phyloP scores from a whole-genome alignment of 2,797 vertebrate genomes.

The Lateolabrax maculatus region DNA sequence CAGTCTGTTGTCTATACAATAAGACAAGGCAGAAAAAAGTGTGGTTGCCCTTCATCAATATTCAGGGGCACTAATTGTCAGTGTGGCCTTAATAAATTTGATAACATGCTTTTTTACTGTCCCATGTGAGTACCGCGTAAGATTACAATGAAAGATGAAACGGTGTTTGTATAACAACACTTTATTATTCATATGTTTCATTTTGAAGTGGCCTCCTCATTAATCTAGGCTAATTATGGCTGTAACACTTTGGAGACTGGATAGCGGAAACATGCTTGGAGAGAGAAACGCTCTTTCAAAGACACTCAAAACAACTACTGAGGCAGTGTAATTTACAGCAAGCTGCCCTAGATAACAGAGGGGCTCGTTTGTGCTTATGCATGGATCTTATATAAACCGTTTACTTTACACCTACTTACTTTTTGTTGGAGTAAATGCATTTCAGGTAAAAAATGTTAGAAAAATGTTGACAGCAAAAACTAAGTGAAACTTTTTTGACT shows the following conservation, averaged over 20 bases:
- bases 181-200: constrained; percentile 82
- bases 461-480: background rate
- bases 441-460: constrained; percentile 10
- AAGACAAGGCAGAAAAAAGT: constrained; percentile 23
- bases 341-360: constrained; percentile 71
- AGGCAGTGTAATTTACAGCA: constrained; percentile 62
- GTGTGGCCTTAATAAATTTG: constrained; percentile 65
- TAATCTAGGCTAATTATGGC: constrained; percentile 84
- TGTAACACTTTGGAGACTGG: constrained; percentile 75
- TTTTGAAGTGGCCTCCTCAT: constrained; percentile 76
- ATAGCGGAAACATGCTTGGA: constrained; percentile 70
- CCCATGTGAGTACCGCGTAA: constrained; percentile 39
- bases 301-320: constrained; percentile 65
- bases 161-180: constrained; percentile 76
- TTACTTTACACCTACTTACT: constrained; percentile 27
- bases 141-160: constrained; percentile 77
- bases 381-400: constrained; percentile 4
- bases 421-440: constrained; percentile 15
- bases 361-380: constrained; percentile 39
- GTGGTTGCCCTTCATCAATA: constrained; percentile 56
- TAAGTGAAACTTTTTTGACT: constrained; percentile 6
- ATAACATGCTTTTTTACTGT: constrained; percentile 60
- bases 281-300: constrained; percentile 65
- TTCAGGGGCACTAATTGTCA: constrained; percentile 65
- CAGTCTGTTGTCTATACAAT: background rate